phyloP scores from a whole-genome alignment of 2,797 vertebrate genomes.

The Acanthurus leucopareius region DNA sequence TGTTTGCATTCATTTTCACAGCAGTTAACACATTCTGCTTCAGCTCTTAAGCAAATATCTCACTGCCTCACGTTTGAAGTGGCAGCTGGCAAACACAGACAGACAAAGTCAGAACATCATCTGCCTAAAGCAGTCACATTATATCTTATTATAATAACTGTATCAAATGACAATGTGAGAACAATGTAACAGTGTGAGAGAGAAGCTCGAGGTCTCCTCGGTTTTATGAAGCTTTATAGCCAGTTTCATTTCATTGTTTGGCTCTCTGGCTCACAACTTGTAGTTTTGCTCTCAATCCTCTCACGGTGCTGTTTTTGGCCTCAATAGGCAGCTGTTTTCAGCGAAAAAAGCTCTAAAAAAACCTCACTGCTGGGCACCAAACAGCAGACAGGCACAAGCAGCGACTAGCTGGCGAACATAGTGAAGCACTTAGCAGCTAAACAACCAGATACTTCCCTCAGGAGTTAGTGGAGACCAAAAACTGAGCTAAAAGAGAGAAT shows the following conservation, averaged over 20 bases:
- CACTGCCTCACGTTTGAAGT: slow-evolving; percentile 44
- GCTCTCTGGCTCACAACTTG: no score
- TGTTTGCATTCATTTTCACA: slow-evolving; percentile 78
- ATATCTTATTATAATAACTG: background rate
- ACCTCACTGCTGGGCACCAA: background rate
- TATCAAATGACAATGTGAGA: slow-evolving; percentile 3
- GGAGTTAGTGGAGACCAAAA: background rate
- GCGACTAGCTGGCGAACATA: background rate
- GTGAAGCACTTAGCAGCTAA: background rate
- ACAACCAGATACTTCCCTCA: background rate
- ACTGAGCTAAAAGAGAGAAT: slow-evolving; percentile 2
- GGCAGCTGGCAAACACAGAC: slow-evolving; percentile 47
- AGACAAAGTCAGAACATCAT: slow-evolving; percentile 39
- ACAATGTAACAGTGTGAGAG: background rate
- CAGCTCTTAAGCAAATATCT: slow-evolving; percentile 67
- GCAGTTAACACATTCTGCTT: slow-evolving; percentile 74
- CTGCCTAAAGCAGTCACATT: slow-evolving; percentile 15
- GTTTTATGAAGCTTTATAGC: background rate
- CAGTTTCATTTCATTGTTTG: no score
- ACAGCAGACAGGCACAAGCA: background rate
- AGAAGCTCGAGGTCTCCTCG: no score
- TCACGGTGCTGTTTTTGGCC: background rate
- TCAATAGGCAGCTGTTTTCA: background rate
- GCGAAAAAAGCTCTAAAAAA: background rate
- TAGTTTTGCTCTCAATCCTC: background rate